Evolutionary conservation across 2,113 vertebrate genomes (phyloP).

Genomic region (Loxodonta africana): DNA sequence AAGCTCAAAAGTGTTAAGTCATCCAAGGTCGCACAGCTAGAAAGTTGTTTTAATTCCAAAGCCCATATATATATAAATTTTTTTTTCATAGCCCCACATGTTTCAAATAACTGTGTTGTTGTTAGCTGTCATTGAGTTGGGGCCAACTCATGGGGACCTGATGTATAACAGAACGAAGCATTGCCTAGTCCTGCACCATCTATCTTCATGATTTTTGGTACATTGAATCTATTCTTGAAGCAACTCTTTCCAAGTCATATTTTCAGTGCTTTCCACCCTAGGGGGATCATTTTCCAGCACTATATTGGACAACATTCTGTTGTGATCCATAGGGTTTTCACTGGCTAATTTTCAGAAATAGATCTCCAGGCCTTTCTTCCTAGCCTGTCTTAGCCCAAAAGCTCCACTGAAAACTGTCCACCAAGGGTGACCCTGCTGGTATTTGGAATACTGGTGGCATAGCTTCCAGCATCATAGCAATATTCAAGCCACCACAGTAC

Average conservation of each 20-base stretch:
- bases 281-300: not conserved
- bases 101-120: not conserved
- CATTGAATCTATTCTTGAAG: not conserved
- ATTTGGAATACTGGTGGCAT: not conserved
- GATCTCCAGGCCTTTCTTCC: not conserved
- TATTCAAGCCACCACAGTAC: not conserved
- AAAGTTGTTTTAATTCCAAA: not conserved
- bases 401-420: not conserved
- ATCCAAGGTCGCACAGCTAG: not conserved
- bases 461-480: not conserved
- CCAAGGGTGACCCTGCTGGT: not conserved
- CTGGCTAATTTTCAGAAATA: not conserved
- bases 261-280: not conserved
- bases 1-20: conserved; percentile 10
- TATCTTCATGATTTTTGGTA: not conserved
- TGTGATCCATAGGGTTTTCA: not conserved
- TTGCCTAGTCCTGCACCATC: not conserved
- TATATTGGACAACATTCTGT: not conserved
- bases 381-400: not conserved
- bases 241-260: not conserved
- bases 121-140: not conserved
- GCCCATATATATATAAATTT: too few relatives aligned
- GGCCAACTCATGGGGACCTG: not conserved
- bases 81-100: not conserved
- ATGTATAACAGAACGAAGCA: not conserved